Conservation (phyloP, 2,888 invertebrate species). For the Caenorhabditis sp. region DNA sequence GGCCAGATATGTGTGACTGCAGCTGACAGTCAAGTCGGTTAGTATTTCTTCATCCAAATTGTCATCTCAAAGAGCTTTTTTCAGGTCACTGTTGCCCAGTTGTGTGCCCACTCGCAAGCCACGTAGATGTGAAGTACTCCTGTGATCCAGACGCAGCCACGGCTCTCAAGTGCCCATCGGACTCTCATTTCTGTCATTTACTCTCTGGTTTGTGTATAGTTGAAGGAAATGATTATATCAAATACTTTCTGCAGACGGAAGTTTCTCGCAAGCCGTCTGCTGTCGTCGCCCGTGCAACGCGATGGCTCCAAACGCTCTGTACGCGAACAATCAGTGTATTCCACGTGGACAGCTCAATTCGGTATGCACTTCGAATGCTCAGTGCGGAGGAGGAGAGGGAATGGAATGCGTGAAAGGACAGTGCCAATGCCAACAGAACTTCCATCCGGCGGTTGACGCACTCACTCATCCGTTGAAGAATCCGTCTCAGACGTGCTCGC, state of each 20-base stretch:
- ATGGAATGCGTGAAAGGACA: slow-evolving; percentile 77
- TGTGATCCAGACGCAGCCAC: slow-evolving; percentile 65
- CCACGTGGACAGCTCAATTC: slow-evolving; percentile 77
- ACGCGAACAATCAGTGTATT: slow-evolving; percentile 77
- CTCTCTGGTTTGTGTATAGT: slow-evolving; percentile 65
- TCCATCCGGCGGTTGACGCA: slow-evolving; percentile 74
- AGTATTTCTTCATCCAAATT: not conserved
- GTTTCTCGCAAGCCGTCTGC: slow-evolving; percentile 74
- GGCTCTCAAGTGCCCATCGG: slow-evolving; percentile 71
- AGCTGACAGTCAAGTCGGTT: slow-evolving; percentile 74
- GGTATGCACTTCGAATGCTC: slow-evolving; percentile 73
- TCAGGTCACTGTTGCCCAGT: slow-evolving; percentile 76
- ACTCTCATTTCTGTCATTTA: slow-evolving; percentile 78
- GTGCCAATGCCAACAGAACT: slow-evolving; percentile 76
- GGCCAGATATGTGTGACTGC: slow-evolving; percentile 75
- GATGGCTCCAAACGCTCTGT: slow-evolving; percentile 78
- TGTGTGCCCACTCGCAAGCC: slow-evolving; percentile 75
- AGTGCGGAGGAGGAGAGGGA: slow-evolving; percentile 78
- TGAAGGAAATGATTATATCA: not conserved
- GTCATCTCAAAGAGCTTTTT: too few species aligned
- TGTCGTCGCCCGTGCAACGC: slow-evolving; percentile 79
- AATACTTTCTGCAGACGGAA: slow-evolving; percentile 62
- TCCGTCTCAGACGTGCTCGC: slow-evolving; percentile 76
- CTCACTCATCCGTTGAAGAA: slow-evolving; percentile 77
- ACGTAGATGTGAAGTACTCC: slow-evolving; percentile 70